phyloP scores from a whole-genome alignment of 2,113 vertebrate genomes.

The Rostratula benghalensis region DNA sequence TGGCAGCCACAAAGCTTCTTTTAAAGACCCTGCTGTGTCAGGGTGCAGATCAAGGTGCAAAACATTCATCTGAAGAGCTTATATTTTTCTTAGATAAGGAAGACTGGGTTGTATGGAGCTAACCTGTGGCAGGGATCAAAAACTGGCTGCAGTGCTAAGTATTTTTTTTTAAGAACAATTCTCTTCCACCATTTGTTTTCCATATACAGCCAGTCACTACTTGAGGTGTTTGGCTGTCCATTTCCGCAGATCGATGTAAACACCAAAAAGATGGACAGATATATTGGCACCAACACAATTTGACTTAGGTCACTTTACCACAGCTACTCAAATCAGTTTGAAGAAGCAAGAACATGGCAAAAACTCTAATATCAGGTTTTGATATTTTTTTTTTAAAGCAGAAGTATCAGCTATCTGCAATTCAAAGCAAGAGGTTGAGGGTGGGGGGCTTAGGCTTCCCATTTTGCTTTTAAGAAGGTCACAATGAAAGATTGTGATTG shows the following conservation, averaged over 20 bases:
- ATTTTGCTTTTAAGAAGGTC: constrained; percentile 64
- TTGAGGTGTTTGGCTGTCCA: not conserved
- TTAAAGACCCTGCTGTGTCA: not conserved
- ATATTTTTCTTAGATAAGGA: not conserved
- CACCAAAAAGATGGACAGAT: not conserved
- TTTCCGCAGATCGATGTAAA: not conserved
- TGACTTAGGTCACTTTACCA: not conserved
- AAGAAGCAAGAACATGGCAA: not conserved
- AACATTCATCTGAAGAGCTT: not conserved
- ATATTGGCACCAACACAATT: not conserved
- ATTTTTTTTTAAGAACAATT: not conserved
- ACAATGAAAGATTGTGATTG: constrained; percentile 46
- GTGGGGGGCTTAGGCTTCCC: not conserved
- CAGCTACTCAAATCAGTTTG: not conserved
- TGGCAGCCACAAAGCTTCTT: not conserved
- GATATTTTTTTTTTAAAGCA: not conserved
- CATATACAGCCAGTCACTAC: not conserved
- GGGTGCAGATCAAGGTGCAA: constrained; percentile 7
- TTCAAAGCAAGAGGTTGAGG: constrained; percentile 21
- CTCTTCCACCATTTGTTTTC: not conserved
- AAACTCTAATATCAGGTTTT: constrained; percentile 13
- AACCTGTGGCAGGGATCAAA: not conserved
- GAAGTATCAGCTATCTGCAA: constrained; percentile 23
- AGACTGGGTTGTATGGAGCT: not conserved
- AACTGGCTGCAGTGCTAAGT: not conserved